These are phyloP conservation scores for Drosophila busckii DNA, from an alignment of 1,140 invertebrate species.

Conservation along the genomic window DNA sequence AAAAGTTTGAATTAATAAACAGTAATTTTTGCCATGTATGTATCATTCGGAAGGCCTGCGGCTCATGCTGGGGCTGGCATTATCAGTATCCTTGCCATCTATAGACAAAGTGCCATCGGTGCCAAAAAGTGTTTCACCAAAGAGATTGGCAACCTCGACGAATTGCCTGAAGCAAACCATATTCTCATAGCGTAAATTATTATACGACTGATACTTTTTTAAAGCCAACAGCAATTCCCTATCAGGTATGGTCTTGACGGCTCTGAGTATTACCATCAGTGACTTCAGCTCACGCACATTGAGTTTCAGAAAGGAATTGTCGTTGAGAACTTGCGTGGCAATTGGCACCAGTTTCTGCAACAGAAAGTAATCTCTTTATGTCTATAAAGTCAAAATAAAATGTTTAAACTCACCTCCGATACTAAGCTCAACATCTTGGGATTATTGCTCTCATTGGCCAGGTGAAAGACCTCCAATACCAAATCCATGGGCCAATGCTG, in stretches of 20 bases:
- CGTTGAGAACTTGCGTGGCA: constrained; percentile 25
- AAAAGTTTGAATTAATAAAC: no score
- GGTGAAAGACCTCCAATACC: constrained; percentile 37
- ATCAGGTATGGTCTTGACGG: constrained; percentile 10
- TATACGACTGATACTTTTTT: constrained; percentile 36
- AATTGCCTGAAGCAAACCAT: constrained; percentile 43
- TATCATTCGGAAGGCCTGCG: no score
- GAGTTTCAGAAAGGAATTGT: constrained; percentile 30
- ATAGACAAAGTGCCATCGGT: constrained; percentile 32
- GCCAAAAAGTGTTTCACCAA: constrained; percentile 22
- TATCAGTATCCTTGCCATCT: neutral
- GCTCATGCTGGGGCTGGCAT: no score
- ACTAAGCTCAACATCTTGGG: constrained; percentile 29
- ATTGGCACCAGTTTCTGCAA: constrained; percentile 41
- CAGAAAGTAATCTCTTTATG: no score
- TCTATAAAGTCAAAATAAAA: neutral
- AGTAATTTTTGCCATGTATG: no score
- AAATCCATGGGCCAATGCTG: constrained; percentile 36
- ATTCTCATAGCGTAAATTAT: constrained; percentile 31
- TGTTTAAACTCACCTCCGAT: constrained; percentile 13
- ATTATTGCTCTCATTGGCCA: constrained; percentile 27
- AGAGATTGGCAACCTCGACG: constrained; percentile 32
- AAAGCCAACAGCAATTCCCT: constrained; percentile 18
- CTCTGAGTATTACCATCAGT: constrained; percentile 28
- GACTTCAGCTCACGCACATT: constrained; percentile 28